These are phyloP conservation scores for Psilopsiagon aurifrons DNA, from an alignment of 2,113 vertebrate species.

Conservation along the genomic window DNA sequence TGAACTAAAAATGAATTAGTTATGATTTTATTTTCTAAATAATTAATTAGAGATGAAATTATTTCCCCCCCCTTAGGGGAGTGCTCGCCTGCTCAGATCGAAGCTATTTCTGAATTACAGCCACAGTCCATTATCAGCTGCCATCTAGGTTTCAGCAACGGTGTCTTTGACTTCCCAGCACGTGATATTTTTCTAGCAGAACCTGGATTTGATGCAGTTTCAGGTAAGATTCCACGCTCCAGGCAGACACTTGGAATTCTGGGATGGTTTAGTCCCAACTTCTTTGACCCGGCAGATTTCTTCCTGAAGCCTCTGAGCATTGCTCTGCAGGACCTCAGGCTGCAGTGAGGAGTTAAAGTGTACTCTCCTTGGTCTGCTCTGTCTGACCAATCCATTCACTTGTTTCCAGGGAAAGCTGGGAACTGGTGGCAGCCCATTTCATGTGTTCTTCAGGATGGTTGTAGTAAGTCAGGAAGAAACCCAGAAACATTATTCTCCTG, in stretches of 20 bases:
- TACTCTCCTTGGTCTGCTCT: not conserved
- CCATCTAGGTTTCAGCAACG: constrained; percentile 82
- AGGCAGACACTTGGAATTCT: not conserved
- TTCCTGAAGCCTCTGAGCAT: not conserved
- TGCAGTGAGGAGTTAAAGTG: not conserved
- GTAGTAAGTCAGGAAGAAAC: not conserved
- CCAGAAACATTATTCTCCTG: not conserved
- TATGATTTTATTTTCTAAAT: not conserved
- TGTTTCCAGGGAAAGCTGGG: not conserved
- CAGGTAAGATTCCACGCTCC: constrained; percentile 70
- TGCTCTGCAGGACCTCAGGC: not conserved
- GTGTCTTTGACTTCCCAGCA: constrained; percentile 80
- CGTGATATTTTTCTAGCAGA: constrained; percentile 80
- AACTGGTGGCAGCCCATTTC: not conserved
- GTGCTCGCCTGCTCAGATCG: constrained; percentile 82
- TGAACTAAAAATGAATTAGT: not conserved
- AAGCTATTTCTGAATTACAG: constrained; percentile 76
- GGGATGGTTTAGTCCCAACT: not conserved
- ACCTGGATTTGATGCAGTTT: constrained; percentile 80
- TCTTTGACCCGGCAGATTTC: not conserved
- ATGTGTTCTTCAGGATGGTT: not conserved
- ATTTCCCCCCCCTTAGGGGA: constrained; percentile 72
- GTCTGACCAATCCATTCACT: not conserved
- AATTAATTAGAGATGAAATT: not conserved
- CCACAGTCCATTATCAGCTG: constrained; percentile 86